A percentile compares a stretch with the other conserved stretches of the same genome.
These are phyloP conservation scores for Galago senegalensis DNA, from an alignment of 2,797 vertebrate genomes.

Conservation along the genomic window DNA sequence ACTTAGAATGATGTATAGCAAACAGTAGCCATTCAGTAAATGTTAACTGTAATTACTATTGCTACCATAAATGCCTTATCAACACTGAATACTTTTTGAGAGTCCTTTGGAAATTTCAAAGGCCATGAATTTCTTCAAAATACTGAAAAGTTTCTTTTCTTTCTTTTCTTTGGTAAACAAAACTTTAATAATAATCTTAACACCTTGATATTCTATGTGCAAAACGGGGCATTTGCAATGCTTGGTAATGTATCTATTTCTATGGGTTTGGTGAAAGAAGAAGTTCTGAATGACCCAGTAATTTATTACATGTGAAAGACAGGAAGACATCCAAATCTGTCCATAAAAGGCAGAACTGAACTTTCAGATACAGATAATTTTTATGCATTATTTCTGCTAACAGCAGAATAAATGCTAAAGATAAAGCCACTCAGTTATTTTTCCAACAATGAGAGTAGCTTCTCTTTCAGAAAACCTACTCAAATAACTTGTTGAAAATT, in stretches of 20 bases:
- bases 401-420: conserved; percentile 23
- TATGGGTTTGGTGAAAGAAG: conserved; percentile 30
- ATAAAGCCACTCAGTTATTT: conserved; percentile 14
- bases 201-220: conserved; percentile 21
- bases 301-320: conserved; percentile 46
- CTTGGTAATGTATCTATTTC: conserved; percentile 35
- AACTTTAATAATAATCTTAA: conserved; percentile 46
- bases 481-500: conserved; percentile 54
- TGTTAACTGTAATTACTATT: conserved; percentile 56
- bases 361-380: conserved; percentile 50
- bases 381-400: conserved; percentile 53
- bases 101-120: conserved; percentile 53
- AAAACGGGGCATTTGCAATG: conserved; percentile 1
- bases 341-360: conserved; percentile 16
- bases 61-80: background rate
- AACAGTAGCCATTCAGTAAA: conserved; percentile 1
- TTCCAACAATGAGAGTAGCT: conserved; percentile 30
- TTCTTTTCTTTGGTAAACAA: conserved; percentile 24
- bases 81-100: background rate
- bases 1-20: background rate
- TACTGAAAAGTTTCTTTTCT: background rate
- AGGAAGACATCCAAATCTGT: conserved; percentile 36
- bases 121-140: conserved; percentile 35
- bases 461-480: conserved; percentile 32
- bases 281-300: background rate